phyloP scores from a whole-genome alignment of 2,797 vertebrate species.

The Eutrigla gurnardus region DNA sequence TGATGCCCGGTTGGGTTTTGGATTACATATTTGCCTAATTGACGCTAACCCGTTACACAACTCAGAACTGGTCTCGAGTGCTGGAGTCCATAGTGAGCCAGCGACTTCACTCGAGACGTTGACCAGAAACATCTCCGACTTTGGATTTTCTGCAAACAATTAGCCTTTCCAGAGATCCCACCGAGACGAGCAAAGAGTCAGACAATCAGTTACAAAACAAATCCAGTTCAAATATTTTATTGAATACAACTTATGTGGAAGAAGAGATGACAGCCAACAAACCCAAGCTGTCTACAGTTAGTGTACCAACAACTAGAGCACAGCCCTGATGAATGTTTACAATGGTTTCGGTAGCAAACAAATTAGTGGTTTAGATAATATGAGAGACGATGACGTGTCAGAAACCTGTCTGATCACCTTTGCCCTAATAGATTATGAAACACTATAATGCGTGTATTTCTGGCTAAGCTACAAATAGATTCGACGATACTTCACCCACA shows the following conservation, averaged over 20 bases:
- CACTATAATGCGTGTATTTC: neutral
- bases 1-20: neutral
- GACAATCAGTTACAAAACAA: constrained; percentile 8
- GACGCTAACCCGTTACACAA: neutral
- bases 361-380: constrained; percentile 8
- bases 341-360: neutral
- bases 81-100: neutral
- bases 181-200: neutral
- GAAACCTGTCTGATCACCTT: constrained; percentile 2
- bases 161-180: constrained; percentile 10
- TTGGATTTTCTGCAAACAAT: constrained; percentile 1
- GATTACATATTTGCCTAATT: neutral
- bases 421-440: constrained; percentile 1
- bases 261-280: neutral
- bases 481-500: neutral
- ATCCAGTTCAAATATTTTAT: constrained; percentile 7
- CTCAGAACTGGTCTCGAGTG: neutral
- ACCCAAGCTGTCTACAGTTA: neutral
- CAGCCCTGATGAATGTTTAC: constrained; percentile 7
- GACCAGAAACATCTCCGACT: neutral
- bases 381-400: neutral
- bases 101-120: neutral
- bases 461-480: neutral
- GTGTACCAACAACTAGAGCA: neutral
- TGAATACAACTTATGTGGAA: neutral